phyloP scores from a whole-genome alignment of 2,113 vertebrate genomes.

The Pollachius pollachius region DNA sequence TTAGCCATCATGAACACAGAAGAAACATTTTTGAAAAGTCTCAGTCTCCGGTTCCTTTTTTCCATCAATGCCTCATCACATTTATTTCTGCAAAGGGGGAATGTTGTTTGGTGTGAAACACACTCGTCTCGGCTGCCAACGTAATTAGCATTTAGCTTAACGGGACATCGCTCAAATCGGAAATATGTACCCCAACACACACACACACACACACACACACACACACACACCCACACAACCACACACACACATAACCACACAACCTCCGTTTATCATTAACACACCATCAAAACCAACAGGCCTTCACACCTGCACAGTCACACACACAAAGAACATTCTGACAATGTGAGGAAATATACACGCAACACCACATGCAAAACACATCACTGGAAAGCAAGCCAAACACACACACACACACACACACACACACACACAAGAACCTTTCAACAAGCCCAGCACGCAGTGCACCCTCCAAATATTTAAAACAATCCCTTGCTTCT shows the following conservation, averaged over 20 bases:
- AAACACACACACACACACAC: background rate
- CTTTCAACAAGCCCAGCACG: conserved; percentile 35
- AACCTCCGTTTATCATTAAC: background rate
- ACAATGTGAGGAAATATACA: background rate
- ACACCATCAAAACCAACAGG: background rate
- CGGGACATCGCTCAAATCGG: background rate
- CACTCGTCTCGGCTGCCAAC: too few species aligned
- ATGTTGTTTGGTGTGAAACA: too few species aligned
- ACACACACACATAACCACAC: background rate
- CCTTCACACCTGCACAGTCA: conserved; percentile 14
- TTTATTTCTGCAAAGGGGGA: too few species aligned
- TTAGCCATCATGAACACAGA: too few species aligned
- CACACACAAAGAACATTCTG: background rate
- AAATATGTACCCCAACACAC: background rate
- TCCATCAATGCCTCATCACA: too few species aligned
- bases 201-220: conserved; percentile 1
- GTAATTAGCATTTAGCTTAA: background rate
- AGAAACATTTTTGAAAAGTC: too few species aligned
- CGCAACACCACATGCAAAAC: background rate
- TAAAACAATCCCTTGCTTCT: conserved; percentile 39
- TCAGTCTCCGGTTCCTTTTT: too few species aligned
- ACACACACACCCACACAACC: background rate
- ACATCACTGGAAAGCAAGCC: background rate
- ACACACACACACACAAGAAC: conserved; percentile 8
- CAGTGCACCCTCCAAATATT: conserved; percentile 18